Percentiles rank a stretch among this genome's conserved stretches.
Conservation (phyloP, 2,888 invertebrate species). For the Caenorhabditis virilis region DNA sequence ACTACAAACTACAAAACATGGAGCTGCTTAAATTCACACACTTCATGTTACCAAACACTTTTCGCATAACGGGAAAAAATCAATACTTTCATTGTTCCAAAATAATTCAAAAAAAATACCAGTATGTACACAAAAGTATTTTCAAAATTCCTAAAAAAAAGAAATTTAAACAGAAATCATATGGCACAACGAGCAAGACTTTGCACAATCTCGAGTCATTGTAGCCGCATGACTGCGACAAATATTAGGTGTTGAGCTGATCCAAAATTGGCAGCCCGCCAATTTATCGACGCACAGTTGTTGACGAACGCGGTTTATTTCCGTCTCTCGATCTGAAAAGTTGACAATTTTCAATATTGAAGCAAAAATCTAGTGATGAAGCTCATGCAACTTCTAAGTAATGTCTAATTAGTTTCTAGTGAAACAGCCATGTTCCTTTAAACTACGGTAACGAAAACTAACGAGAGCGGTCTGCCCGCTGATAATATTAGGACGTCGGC, state of each 20-base stretch:
- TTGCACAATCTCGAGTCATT: conserved; percentile 61
- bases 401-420: background rate
- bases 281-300: conserved; percentile 39
- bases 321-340: conserved; percentile 31
- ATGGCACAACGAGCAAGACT: conserved; percentile 53
- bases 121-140: conserved; percentile 25
- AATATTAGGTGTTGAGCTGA: conserved; percentile 29
- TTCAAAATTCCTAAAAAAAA: conserved; percentile 17
- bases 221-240: conserved; percentile 52
- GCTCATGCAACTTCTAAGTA: no score
- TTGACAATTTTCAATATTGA: no score
- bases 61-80: no score
- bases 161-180: conserved; percentile 36
- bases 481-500: conserved; percentile 3
- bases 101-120: conserved; percentile 10
- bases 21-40: no score
- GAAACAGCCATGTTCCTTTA: conserved; percentile 3
- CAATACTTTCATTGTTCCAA: no score
- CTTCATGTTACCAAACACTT: no score
- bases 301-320: conserved; percentile 30
- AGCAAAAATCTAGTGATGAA: no score
- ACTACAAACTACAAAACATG: no score
- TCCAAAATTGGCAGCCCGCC: conserved; percentile 43
- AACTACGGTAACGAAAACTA: conserved; percentile 13
- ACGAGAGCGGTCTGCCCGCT: conserved; percentile 3